These are phyloP conservation scores for Stenodera caucasica DNA, from an alignment of 2,888 invertebrate species.

Conservation along the genomic window DNA sequence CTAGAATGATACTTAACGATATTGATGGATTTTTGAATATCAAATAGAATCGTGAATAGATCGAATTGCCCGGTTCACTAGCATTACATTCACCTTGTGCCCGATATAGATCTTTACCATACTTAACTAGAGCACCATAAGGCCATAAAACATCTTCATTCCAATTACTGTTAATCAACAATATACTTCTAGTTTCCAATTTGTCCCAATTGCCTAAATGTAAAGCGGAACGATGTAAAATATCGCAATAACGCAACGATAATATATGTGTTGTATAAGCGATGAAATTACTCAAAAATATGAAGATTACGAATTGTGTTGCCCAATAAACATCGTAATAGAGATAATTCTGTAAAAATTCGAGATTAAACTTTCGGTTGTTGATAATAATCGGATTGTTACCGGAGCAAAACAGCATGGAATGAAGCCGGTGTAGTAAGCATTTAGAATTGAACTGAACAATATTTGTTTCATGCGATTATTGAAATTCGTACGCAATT, in stretches of 20 bases:
- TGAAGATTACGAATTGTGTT: slow-evolving; percentile 79
- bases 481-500: slow-evolving; percentile 85
- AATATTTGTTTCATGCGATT: slow-evolving; percentile 85
- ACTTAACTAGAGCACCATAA: slow-evolving; percentile 73
- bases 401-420: slow-evolving; percentile 90
- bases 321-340: slow-evolving; percentile 85
- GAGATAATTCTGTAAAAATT: slow-evolving; percentile 59
- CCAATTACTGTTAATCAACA: slow-evolving; percentile 57
- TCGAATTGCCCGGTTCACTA: slow-evolving; percentile 82
- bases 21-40: slow-evolving; percentile 85
- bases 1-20: slow-evolving; percentile 72
- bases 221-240: slow-evolving; percentile 83
- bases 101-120: slow-evolving; percentile 72
- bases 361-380: background rate
- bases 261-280: slow-evolving; percentile 73
- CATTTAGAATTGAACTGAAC: slow-evolving; percentile 74
- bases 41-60: slow-evolving; percentile 81
- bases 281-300: slow-evolving; percentile 82
- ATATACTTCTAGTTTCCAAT: slow-evolving; percentile 54
- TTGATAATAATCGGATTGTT: slow-evolving; percentile 32
- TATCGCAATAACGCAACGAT: slow-evolving; percentile 75
- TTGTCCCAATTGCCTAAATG: slow-evolving; percentile 81
- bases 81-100: slow-evolving; percentile 80
- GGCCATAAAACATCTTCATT: slow-evolving; percentile 69
- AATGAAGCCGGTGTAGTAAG: slow-evolving; percentile 86